phyloP scores from a whole-genome alignment of 37 sponge, comb jelly and placozoan species.

The Trichoplax adhaerens region DNA sequence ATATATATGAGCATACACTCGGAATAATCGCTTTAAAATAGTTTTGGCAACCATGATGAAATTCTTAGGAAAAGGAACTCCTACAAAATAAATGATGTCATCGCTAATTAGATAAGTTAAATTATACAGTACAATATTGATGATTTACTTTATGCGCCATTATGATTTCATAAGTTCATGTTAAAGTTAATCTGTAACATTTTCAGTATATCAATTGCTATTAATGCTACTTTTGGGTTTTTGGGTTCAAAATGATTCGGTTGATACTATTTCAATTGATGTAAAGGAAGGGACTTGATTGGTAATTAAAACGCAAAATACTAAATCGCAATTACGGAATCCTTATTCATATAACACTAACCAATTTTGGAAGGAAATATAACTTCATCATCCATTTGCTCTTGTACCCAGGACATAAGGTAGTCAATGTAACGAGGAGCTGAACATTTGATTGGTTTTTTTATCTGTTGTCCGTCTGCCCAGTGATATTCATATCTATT shows the following conservation, averaged over 20 bases:
- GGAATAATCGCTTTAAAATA: constrained; percentile 90
- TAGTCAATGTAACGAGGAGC: constrained; percentile 95
- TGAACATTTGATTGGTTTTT: constrained; percentile 97
- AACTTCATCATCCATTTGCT: constrained; percentile 91
- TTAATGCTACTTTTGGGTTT: too few species aligned
- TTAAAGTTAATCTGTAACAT: too few species aligned
- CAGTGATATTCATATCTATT: constrained; percentile 96
- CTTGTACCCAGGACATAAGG: constrained; percentile 98
- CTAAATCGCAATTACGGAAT: background rate
- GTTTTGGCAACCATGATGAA: constrained; percentile 88
- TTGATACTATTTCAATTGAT: too few species aligned
- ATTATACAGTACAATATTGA: too few species aligned
- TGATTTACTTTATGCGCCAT: too few species aligned
- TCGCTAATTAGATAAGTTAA: too few species aligned
- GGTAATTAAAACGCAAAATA: too few species aligned
- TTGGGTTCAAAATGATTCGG: too few species aligned
- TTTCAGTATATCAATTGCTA: too few species aligned
- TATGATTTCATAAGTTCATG: too few species aligned
- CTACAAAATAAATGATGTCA: constrained; percentile 18
- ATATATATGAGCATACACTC: constrained; percentile 97
- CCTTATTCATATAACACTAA: background rate
- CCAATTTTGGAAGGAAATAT: constrained; percentile 95
- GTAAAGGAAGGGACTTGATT: too few species aligned
- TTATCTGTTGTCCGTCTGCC: constrained; percentile 92
- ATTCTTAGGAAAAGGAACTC: constrained; percentile 80